Percentiles rank a stretch among this genome's conserved stretches.
Evolutionary conservation across 2,888 invertebrate species (phyloP).

Genomic region (Carcina quercana): DNA sequence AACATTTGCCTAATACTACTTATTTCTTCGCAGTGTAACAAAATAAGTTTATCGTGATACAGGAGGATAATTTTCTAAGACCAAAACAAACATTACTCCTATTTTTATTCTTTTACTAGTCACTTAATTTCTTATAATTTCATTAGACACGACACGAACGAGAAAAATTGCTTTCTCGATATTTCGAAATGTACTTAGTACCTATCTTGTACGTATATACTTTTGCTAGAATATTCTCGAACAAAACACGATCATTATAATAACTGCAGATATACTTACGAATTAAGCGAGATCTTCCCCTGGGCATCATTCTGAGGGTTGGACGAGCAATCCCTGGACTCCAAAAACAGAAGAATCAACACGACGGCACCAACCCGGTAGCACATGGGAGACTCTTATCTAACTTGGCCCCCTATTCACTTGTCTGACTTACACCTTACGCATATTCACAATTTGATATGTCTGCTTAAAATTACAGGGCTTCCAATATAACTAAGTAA

Average conservation of each 20-base stretch:
- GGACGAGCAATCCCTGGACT: constrained; percentile 59
- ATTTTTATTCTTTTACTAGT: too few species aligned
- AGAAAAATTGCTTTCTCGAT: too few species aligned
- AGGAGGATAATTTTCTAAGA: too few species aligned
- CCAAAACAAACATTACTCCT: too few species aligned
- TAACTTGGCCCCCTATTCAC: constrained; percentile 16
- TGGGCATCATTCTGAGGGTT: constrained; percentile 54
- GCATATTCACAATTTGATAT: constrained; percentile 1
- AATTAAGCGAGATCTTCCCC: constrained; percentile 57
- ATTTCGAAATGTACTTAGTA: too few species aligned
- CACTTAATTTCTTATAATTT: too few species aligned
- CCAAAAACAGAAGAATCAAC: constrained; percentile 52
- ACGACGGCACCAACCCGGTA: constrained; percentile 45
- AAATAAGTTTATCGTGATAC: too few species aligned
- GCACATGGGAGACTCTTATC: constrained; percentile 60
- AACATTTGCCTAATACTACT: too few species aligned
- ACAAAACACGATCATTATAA: background rate
- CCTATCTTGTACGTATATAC: background rate
- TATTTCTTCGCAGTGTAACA: too few species aligned
- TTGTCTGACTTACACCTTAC: constrained; percentile 7
- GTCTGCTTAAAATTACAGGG: background rate
- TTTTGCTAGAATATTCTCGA: background rate
- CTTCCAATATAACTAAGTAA: background rate
- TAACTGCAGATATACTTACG: constrained; percentile 38
- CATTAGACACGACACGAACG: too few species aligned